Evolutionary conservation across 2,113 vertebrate genomes (phyloP), one percentile per base, ranked within the genome.

Genomic region (Hippocampus guttulatus): DNA sequence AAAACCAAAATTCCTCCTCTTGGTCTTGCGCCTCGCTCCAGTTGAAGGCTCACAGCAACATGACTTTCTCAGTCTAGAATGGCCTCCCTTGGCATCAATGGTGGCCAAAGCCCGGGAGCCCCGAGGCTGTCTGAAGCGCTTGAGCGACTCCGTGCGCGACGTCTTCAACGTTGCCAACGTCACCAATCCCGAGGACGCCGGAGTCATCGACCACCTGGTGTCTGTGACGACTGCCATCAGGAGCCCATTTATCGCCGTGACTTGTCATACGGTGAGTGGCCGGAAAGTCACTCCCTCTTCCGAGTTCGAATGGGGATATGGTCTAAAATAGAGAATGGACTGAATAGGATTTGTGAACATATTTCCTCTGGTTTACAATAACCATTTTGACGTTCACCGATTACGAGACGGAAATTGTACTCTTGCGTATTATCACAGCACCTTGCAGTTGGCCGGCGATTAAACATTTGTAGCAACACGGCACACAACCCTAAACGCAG

Each of bases 161-260:
- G 12, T 89, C 12, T 82, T 98, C 74, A 82, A 85, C 8, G 90
- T 96, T 8, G 92, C 87, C 7, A 89, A 92, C 0, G 87, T 90
- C 79, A 93, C 79, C 0, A 92, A 94, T 64, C 94, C 93, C 0
- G 91, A 93, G 70, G 95, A 96, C 1, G 92, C 94, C 0, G 96
- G 97, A 0, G 95, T 91, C 3, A 90, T 99, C 1, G 93, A 98
- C 82, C 95, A 97, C 87, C 95, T 98, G 95, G 97, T 99, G 73
- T 91, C 89, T 55, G 85, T 95, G 78, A 99, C 96, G 1, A 98
- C 97, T 0, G 91, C 93, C 30, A 80, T 97, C 66, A 89, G 90
- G 81, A 97, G 95, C 75, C 95, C 95, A 0, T 93, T 95, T 2
- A 80, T 99, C 6, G 94, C 95, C 0, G 74, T 94, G 5, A 88